Evolutionary conservation across 2,888 invertebrate genomes (phyloP).

Genomic region (Cybosia mesomella): DNA sequence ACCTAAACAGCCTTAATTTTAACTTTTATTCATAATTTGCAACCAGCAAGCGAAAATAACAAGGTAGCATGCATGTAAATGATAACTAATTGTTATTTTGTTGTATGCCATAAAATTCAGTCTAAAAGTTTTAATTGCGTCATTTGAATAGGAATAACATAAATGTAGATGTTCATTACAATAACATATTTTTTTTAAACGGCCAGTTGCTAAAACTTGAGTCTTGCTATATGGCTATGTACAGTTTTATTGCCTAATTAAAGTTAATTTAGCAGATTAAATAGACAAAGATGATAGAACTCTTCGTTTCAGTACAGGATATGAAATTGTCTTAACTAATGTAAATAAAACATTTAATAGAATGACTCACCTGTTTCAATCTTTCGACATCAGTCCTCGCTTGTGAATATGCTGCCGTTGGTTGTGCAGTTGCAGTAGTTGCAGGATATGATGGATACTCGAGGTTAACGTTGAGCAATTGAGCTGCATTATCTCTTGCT

Average conservation of each 20-base stretch:
- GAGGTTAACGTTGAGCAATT: constrained; percentile 83
- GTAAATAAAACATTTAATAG: constrained; percentile 19
- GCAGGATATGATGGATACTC: constrained; percentile 81
- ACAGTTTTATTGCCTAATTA: constrained; percentile 27
- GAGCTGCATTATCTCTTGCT: constrained; percentile 86
- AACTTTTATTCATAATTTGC: constrained; percentile 26
- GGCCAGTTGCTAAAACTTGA: constrained; percentile 1
- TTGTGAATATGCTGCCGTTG: constrained; percentile 63
- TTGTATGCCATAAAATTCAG: constrained; percentile 40
- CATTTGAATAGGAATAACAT: constrained; percentile 46
- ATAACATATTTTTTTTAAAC: constrained; percentile 24
- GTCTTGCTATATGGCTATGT: constrained; percentile 16
- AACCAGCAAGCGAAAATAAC: constrained; percentile 14
- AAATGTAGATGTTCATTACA: constrained; percentile 37
- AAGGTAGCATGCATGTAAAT: constrained; percentile 26
- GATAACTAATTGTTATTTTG: constrained; percentile 48
- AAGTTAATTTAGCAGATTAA: constrained; percentile 17
- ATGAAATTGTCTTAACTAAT: constrained; percentile 19
- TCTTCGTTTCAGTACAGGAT: constrained; percentile 22
- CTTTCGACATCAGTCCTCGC: constrained; percentile 82
- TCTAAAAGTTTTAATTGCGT: constrained; percentile 44
- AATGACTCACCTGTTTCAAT: constrained; percentile 77
- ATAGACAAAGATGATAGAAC: constrained; percentile 20
- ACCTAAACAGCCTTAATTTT: constrained; percentile 23
- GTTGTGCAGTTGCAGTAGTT: constrained; percentile 61